Conservation (phyloP, 2,888 invertebrate species). For the Cylindroiulus punctatus region DNA sequence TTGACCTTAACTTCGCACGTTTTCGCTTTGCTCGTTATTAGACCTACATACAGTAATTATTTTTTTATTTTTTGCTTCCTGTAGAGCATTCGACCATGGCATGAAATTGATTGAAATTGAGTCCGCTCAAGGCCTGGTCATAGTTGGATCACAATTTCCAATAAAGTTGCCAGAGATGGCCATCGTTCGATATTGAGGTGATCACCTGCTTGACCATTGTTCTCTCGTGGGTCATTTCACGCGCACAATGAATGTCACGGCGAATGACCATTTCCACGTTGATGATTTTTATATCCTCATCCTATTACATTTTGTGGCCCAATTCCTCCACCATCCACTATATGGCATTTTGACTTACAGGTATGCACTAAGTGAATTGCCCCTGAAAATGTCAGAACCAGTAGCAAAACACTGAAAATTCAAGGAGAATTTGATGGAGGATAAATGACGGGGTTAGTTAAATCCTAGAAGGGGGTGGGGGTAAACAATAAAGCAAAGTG, state of each 20-base stretch:
- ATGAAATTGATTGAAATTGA: slow-evolving; percentile 28
- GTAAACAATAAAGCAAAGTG: background rate
- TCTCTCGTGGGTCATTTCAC: background rate
- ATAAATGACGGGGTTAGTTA: slow-evolving; percentile 9
- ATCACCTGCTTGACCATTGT: slow-evolving; percentile 29
- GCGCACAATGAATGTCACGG: background rate
- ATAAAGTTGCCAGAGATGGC: background rate
- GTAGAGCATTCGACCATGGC: slow-evolving; percentile 13
- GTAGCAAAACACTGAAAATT: background rate
- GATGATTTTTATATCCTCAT: background rate
- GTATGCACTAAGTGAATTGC: background rate
- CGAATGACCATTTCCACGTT: background rate
- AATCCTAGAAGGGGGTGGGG: background rate
- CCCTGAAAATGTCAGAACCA: background rate
- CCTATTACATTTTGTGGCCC: background rate
- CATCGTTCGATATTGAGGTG: slow-evolving; percentile 7
- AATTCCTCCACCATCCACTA: background rate
- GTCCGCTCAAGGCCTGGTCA: background rate
- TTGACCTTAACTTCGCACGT: slow-evolving; percentile 33
- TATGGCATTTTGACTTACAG: background rate
- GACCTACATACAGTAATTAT: background rate
- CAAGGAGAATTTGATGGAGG: background rate
- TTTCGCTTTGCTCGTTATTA: background rate
- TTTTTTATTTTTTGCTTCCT: background rate
- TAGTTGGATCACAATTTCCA: background rate